Evolutionary conservation across 2,113 vertebrate genomes (phyloP).

Genomic region (Zapornia atra): DNA sequence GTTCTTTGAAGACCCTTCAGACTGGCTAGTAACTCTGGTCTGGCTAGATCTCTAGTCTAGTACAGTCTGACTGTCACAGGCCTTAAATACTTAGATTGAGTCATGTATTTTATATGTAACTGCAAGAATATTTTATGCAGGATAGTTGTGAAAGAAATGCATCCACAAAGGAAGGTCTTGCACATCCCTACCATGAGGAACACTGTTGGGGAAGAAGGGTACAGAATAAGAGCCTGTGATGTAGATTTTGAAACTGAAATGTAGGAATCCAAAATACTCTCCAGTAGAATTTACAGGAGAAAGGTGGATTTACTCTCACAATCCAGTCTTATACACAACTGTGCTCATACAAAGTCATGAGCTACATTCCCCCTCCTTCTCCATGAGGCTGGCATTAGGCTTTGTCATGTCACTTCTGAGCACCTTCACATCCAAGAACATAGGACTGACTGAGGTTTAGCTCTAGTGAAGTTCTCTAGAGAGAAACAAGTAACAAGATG

Average conservation of each 20-base stretch:
- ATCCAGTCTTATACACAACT: not conserved
- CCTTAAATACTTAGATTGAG: not conserved
- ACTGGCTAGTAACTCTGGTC: not conserved
- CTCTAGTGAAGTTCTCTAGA: not conserved
- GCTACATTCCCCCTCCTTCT: not conserved
- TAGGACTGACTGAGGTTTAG: not conserved
- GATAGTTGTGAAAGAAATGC: not conserved
- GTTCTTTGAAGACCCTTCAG: not conserved
- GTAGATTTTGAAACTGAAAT: not conserved
- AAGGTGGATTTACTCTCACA: not conserved
- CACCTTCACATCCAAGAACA: not conserved
- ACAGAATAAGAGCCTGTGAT: not conserved
- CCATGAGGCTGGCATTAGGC: not conserved
- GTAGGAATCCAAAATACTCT: not conserved
- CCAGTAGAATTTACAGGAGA: not conserved
- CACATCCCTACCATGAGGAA: accelerated
- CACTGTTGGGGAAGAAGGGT: not conserved
- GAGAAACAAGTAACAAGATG: not conserved
- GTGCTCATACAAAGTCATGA: not conserved
- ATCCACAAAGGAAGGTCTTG: not conserved
- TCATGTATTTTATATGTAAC: not conserved
- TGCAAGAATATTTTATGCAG: not conserved
- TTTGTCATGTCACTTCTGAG: not conserved
- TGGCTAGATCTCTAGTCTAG: too few species aligned
- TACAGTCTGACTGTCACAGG: not conserved